A percentile compares a stretch with the other conserved stretches of the same genome.
phyloP scores from a whole-genome alignment of 1,140 invertebrate species.

The Nixonia krombeini region DNA sequence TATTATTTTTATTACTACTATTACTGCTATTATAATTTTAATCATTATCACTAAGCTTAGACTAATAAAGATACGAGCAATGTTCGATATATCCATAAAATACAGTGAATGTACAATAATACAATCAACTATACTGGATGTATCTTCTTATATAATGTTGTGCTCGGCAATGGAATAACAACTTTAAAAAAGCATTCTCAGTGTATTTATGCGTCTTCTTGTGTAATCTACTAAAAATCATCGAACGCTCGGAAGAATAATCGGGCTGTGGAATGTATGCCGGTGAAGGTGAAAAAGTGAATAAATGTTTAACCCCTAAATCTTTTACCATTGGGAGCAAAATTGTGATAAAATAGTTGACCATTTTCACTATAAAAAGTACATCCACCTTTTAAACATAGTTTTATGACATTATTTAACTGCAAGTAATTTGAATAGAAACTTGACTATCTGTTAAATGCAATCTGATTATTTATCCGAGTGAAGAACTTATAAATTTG shows the following conservation, averaged over 20 bases:
- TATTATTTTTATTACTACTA: slow-evolving; percentile 25
- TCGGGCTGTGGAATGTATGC: too few relatives aligned
- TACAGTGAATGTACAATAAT: slow-evolving; percentile 51
- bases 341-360: neutral
- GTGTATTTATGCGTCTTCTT: too few relatives aligned
- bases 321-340: neutral
- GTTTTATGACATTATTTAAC: too few relatives aligned
- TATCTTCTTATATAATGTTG: slow-evolving; percentile 20
- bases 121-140: slow-evolving; percentile 33
- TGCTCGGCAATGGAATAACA: neutral
- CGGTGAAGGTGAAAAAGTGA: too few relatives aligned
- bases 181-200: too few relatives aligned
- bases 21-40: too few relatives aligned
- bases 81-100: slow-evolving; percentile 64
- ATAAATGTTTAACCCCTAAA: neutral
- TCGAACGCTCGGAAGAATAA: too few relatives aligned
- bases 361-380: neutral
- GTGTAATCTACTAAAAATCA: too few relatives aligned
- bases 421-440: too few relatives aligned
- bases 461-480: slow-evolving; percentile 23
- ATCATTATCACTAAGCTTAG: too few relatives aligned
- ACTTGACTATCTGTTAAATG: too few relatives aligned
- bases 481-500: slow-evolving; percentile 26
- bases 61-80: slow-evolving; percentile 48
- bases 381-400: neutral